phyloP scores from a whole-genome alignment of 2,113 vertebrate genomes.

The Sylvietta virens region DNA sequence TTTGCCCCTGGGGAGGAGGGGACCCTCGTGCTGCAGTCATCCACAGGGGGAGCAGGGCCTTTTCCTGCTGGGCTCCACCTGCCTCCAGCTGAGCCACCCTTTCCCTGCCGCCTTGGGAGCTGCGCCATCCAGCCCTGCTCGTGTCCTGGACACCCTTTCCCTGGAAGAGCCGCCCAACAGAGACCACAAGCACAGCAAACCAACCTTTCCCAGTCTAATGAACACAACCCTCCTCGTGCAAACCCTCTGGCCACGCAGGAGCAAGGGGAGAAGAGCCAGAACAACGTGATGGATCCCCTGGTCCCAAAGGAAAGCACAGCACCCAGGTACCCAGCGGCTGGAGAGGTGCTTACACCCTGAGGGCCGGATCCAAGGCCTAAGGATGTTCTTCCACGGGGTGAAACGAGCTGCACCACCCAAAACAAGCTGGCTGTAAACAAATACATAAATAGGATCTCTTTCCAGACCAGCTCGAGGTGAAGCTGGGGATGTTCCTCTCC shows the following conservation, averaged over 20 bases:
- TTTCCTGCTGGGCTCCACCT: not conserved
- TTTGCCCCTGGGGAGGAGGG: not conserved
- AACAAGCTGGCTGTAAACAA: not conserved
- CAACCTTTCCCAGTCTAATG: not conserved
- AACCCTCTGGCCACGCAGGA: accelerated
- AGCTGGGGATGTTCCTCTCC: not conserved
- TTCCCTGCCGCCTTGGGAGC: accelerated
- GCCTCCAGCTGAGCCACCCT: not conserved
- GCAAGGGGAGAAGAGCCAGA: not conserved
- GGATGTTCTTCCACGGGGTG: not conserved
- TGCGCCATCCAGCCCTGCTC: not conserved
- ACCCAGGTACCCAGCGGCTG: no score
- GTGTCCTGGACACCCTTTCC: not conserved
- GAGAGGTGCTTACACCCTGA: accelerated
- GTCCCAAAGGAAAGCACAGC: not conserved
- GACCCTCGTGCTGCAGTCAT: not conserved
- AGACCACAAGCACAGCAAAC: accelerated
- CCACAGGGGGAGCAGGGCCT: not conserved
- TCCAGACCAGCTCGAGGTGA: not conserved
- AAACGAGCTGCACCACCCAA: not conserved
- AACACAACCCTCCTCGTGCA: not conserved
- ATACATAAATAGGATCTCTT: not conserved
- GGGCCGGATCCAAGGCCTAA: not conserved
- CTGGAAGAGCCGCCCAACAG: accelerated
- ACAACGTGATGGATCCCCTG: accelerated